These are phyloP conservation scores for Dasysyrphus tricinctus DNA, from an alignment of 2,888 invertebrate species.

Conservation along the genomic window DNA sequence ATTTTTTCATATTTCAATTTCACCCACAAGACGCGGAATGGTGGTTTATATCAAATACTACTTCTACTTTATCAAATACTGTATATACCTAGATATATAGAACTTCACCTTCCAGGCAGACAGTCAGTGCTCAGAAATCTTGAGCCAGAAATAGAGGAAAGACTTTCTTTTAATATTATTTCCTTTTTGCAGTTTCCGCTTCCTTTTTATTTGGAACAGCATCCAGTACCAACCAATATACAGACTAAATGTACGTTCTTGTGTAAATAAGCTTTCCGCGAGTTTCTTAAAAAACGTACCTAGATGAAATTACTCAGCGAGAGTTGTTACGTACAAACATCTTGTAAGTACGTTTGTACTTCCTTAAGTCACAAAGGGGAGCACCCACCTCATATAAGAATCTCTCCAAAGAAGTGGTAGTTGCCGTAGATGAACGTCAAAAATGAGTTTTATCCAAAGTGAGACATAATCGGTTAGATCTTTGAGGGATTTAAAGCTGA, in stretches of 20 bases:
- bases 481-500: constrained; percentile 16
- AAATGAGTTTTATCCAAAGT: constrained; percentile 37
- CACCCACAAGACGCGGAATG: constrained; percentile 49
- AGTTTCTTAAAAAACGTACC: constrained; percentile 52
- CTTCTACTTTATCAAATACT: background rate
- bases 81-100: background rate
- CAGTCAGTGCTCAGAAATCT: constrained; percentile 42
- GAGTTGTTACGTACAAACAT: constrained; percentile 47
- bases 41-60: constrained; percentile 28
- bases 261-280: constrained; percentile 65
- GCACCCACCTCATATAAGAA: constrained; percentile 3
- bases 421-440: constrained; percentile 33
- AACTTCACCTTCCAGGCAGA: constrained; percentile 52
- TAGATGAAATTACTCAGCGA: constrained; percentile 52
- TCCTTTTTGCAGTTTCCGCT: constrained; percentile 50
- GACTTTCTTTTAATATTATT: constrained; percentile 70
- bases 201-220: constrained; percentile 28
- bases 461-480: constrained; percentile 29
- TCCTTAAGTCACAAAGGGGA: constrained; percentile 28
- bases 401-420: constrained; percentile 13
- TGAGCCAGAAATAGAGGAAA: constrained; percentile 40
- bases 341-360: constrained; percentile 23
- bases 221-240: background rate
- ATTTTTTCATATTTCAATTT: constrained; percentile 8
- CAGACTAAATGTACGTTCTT: constrained; percentile 40